Evolutionary conservation across 2,888 invertebrate species (phyloP).

Genomic region (Blomia tropicalis): DNA sequence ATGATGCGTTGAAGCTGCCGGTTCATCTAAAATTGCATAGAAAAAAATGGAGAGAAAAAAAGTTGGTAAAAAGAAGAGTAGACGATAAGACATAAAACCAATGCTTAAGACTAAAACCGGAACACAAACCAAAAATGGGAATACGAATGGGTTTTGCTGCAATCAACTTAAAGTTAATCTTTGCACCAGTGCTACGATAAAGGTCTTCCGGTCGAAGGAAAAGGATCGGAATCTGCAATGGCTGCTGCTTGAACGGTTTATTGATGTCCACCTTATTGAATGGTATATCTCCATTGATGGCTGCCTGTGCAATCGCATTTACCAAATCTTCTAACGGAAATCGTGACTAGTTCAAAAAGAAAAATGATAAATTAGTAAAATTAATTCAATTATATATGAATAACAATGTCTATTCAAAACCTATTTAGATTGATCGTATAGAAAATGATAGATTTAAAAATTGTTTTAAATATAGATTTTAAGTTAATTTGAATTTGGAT

Average conservation of each 20-base stretch:
- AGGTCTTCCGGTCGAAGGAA: slow-evolving; percentile 17
- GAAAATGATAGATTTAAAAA: background rate
- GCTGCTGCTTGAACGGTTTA: slow-evolving; percentile 5
- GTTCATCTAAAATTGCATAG: slow-evolving; percentile 3
- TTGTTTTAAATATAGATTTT: background rate
- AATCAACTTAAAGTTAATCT: slow-evolving; percentile 8
- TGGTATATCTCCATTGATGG: slow-evolving; percentile 22
- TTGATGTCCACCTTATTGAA: slow-evolving; percentile 18
- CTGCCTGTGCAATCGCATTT: slow-evolving; percentile 19
- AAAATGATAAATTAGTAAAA: slow-evolving; percentile 1
- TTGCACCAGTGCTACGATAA: background rate
- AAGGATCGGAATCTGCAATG: slow-evolving; percentile 19
- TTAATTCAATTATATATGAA: background rate
- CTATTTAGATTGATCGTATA: too few relatives aligned
- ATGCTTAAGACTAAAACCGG: too few relatives aligned
- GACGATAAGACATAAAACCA: too few relatives aligned
- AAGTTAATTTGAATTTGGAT: background rate
- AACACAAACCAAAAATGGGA: slow-evolving; percentile 11
- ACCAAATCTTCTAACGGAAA: slow-evolving; percentile 21
- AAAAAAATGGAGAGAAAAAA: too few relatives aligned
- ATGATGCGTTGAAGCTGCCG: background rate
- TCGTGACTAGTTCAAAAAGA: slow-evolving; percentile 6
- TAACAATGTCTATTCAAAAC: background rate
- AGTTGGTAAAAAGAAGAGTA: too few relatives aligned
- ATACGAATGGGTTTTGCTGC: slow-evolving; percentile 6